phyloP scores from a whole-genome alignment of 2,113 vertebrate species.

The Thamnophis sirtalis region DNA sequence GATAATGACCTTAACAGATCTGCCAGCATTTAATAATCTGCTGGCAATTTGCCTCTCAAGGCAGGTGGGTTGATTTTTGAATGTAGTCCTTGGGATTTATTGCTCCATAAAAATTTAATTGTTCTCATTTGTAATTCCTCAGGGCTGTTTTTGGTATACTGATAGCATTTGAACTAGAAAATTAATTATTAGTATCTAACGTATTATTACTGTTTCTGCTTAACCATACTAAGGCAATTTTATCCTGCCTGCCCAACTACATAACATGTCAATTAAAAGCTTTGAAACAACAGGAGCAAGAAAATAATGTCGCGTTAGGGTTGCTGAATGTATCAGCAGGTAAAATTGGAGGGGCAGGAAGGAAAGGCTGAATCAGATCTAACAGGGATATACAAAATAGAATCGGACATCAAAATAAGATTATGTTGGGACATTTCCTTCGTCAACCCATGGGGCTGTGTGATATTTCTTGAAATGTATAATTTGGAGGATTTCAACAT shows the following conservation, averaged over 20 bases:
- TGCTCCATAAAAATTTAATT: not conserved
- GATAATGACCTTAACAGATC: not conserved
- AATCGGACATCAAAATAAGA: not conserved
- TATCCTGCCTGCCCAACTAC: not conserved
- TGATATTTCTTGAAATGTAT: not conserved
- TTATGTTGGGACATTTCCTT: not conserved
- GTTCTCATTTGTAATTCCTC: not conserved
- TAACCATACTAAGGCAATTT: not conserved
- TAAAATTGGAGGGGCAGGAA: not conserved
- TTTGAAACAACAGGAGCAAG: not conserved
- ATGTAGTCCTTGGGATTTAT: not conserved
- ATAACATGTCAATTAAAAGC: not conserved
- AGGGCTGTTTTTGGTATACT: not conserved
- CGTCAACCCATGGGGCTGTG: not conserved
- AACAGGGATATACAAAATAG: not conserved
- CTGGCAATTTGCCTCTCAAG: not conserved
- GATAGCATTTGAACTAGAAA: not conserved
- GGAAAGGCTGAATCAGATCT: not conserved
- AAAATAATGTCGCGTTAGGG: not conserved
- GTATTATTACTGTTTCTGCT: slow-evolving; percentile 10
- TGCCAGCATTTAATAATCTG: not conserved
- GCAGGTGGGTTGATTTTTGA: not conserved
- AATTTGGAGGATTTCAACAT: not conserved
- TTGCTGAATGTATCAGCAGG: not conserved
- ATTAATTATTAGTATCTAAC: slow-evolving; percentile 3